A percentile compares a stretch with the other conserved stretches of the same genome.
phyloP scores from a whole-genome alignment of 1,140 invertebrate genomes.

The Pseudomyrmex dendroicus region DNA sequence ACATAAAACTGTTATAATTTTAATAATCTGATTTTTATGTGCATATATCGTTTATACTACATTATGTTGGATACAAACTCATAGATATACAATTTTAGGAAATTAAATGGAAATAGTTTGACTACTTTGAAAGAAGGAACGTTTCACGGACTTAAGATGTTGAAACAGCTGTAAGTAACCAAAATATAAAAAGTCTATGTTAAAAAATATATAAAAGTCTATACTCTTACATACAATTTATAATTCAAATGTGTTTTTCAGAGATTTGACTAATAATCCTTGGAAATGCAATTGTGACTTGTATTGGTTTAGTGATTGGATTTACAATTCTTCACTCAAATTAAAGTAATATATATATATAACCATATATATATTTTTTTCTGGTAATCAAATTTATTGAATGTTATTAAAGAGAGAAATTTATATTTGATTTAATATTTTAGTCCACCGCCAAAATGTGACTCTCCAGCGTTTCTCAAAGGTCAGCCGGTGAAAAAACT shows the following conservation, averaged over 20 bases:
- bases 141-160: conserved; percentile 81
- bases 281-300: conserved; percentile 93
- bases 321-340: conserved; percentile 88
- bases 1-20: conserved; percentile 16
- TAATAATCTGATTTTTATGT: conserved; percentile 8
- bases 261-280: conserved; percentile 91
- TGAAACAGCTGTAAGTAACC: conserved; percentile 83
- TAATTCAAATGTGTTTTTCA: conserved; percentile 80
- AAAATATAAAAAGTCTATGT: background rate
- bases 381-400: background rate
- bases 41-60: background rate
- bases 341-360: conserved; percentile 83
- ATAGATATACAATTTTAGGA: conserved; percentile 72
- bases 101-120: conserved; percentile 81
- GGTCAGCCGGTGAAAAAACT: conserved; percentile 89
- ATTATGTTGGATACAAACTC: background rate
- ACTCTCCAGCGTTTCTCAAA: conserved; percentile 88
- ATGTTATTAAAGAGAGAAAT: background rate
- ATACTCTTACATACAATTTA: conserved; percentile 34
- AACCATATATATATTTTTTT: no score
- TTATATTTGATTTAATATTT: conserved; percentile 52
- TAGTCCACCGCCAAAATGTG: conserved; percentile 89
- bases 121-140: conserved; percentile 80
- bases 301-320: conserved; percentile 92
- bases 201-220: background rate